Conservation (phyloP, 2,113 vertebrate species). For the Zosterops hypoxanthus region DNA sequence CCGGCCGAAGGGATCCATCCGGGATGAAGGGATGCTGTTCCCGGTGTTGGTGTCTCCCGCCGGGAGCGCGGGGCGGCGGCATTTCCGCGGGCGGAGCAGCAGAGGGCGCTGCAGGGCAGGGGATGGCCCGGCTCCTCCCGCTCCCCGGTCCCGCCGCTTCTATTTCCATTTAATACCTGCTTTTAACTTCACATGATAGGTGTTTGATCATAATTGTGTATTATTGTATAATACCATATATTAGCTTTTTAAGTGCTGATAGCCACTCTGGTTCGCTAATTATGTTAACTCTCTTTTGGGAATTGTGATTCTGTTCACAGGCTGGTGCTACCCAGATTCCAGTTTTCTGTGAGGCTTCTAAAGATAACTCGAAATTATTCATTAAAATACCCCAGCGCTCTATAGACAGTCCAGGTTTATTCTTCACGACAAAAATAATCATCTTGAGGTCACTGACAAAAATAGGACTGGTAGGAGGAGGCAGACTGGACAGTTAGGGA, state of each 20-base stretch:
- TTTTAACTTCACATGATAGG: rapidly evolving
- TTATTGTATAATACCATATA: rapidly evolving
- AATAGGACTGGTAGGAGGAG: background rate
- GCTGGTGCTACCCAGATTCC: too few species aligned
- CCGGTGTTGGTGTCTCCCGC: background rate
- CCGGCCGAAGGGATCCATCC: too few species aligned
- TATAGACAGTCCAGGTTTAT: background rate
- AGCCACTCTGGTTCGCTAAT: too few species aligned
- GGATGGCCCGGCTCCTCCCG: background rate
- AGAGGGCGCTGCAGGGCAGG: slow-evolving; percentile 77
- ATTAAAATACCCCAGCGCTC: rapidly evolving
- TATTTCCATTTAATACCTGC: rapidly evolving
- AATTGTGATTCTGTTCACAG: rapidly evolving
- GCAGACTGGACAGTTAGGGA: background rate
- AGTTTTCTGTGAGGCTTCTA: background rate
- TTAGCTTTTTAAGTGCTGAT: background rate
- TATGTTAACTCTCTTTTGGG: rapidly evolving
- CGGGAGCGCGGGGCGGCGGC: background rate
- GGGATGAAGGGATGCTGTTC: background rate
- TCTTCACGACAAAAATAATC: background rate
- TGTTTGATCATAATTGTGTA: rapidly evolving
- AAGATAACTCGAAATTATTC: background rate
- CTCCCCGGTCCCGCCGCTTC: rapidly evolving
- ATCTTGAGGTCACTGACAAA: background rate
- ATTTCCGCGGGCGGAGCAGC: background rate